These are phyloP conservation scores for Nephotettix cincticeps DNA, from an alignment of 1,140 invertebrate genomes.

Conservation along the genomic window DNA sequence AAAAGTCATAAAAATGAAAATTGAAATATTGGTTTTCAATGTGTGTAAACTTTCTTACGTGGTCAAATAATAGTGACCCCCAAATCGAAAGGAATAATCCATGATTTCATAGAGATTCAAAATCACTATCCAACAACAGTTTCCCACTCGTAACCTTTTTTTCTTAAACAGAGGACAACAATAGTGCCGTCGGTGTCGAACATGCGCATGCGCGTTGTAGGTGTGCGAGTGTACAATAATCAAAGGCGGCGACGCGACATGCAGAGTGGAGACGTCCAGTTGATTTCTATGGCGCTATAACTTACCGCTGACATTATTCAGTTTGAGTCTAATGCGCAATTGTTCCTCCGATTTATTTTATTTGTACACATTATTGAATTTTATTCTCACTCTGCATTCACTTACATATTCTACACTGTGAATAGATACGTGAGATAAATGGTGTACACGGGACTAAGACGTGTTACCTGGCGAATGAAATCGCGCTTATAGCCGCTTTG, in stretches of 20 bases:
- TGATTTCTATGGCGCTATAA: conserved; percentile 1
- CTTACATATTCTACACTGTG: background rate
- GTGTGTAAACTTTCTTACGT: too few species aligned
- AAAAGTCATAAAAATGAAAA: too few species aligned
- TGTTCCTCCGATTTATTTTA: conserved; percentile 1
- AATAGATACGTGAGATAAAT: too few species aligned
- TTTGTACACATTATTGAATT: background rate
- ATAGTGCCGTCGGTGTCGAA: too few species aligned
- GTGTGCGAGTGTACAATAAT: conserved; percentile 7
- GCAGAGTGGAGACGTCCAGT: background rate
- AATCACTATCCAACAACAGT: too few species aligned
- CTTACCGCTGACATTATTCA: background rate
- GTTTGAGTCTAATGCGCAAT: conserved; percentile 1
- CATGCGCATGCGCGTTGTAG: background rate
- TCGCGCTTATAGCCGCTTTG: background rate
- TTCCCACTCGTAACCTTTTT: too few species aligned
- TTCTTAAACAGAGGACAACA: too few species aligned
- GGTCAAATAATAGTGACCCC: too few species aligned
- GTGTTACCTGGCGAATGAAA: background rate
- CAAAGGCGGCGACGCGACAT: background rate
- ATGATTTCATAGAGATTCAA: too few species aligned
- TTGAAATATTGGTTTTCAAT: too few species aligned
- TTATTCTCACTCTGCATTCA: background rate
- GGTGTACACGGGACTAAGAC: too few species aligned
- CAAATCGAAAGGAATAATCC: too few species aligned